phyloP scores from a whole-genome alignment of 2,888 invertebrate genomes.

The Hydrotaea cyrtoneurina region DNA sequence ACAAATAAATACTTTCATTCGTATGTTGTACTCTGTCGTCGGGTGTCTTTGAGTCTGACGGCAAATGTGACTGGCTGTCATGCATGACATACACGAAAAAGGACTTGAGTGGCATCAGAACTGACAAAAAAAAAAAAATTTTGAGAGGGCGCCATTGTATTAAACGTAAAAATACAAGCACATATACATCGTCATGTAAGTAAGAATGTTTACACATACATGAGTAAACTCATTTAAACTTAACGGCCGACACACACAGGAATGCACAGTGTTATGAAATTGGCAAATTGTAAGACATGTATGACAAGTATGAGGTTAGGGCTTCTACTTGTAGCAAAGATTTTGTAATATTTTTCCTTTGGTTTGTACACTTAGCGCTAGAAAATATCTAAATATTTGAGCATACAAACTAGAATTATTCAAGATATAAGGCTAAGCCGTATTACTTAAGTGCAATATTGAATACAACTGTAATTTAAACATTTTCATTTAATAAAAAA shows the following conservation, averaged over 20 bases:
- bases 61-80: slow-evolving; percentile 38
- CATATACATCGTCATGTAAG: neutral
- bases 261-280: slow-evolving; percentile 6
- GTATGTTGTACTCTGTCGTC: neutral
- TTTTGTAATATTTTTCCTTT: too few species aligned
- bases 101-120: slow-evolving; percentile 42
- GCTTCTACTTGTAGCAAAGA: too few species aligned
- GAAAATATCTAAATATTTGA: too few species aligned
- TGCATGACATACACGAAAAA: slow-evolving; percentile 44
- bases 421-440: too few species aligned
- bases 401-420: too few species aligned
- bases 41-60: slow-evolving; percentile 8
- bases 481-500: too few species aligned
- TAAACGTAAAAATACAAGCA: slow-evolving; percentile 7
- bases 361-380: too few species aligned
- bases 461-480: too few species aligned
- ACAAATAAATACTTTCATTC: neutral
- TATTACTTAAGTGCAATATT: too few species aligned
- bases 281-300: neutral
- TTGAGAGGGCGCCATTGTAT: slow-evolving; percentile 48
- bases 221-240: neutral
- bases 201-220: neutral
- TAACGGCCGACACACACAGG: neutral
- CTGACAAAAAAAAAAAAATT: slow-evolving; percentile 26
- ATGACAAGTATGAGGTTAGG: neutral